Evolutionary conservation across 2,113 vertebrate species (phyloP).

Genomic region (Ptyas mucosa): DNA sequence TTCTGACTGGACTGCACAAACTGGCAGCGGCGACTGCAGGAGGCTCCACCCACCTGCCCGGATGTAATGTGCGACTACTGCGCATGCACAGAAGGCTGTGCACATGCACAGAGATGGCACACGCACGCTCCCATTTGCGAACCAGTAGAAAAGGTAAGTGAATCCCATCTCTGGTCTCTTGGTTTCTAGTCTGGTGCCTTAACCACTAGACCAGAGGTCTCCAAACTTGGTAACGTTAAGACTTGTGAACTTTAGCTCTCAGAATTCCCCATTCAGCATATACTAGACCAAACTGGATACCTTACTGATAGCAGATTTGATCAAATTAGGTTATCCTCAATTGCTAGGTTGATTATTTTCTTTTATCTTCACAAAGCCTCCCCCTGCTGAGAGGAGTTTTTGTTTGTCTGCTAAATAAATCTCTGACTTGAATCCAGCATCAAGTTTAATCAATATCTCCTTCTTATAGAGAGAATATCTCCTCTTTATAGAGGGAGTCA

Average conservation of each 20-base stretch:
- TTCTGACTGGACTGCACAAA: too few species aligned
- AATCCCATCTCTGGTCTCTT: not conserved
- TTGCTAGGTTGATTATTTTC: not conserved
- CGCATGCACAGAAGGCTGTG: too few species aligned
- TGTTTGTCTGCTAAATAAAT: not conserved
- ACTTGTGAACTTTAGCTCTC: not conserved
- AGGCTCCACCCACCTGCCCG: too few species aligned
- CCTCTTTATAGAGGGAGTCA: not conserved
- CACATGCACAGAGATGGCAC: too few species aligned
- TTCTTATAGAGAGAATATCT: not conserved
- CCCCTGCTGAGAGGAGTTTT: not conserved
- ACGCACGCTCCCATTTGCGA: too few species aligned
- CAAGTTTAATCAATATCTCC: not conserved
- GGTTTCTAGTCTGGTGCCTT: not conserved
- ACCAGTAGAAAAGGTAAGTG: too few species aligned
- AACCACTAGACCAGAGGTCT: not conserved
- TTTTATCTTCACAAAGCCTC: not conserved
- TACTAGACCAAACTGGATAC: not conserved
- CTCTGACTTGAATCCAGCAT: not conserved
- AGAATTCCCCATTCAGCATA: not conserved
- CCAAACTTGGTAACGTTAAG: not conserved
- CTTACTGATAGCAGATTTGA: not conserved
- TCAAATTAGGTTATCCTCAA: not conserved
- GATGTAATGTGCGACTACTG: too few species aligned
- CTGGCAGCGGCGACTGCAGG: too few species aligned